Evolutionary conservation across 2,797 vertebrate genomes (phyloP).

Genomic region (Poeciliopsis gracilis): DNA sequence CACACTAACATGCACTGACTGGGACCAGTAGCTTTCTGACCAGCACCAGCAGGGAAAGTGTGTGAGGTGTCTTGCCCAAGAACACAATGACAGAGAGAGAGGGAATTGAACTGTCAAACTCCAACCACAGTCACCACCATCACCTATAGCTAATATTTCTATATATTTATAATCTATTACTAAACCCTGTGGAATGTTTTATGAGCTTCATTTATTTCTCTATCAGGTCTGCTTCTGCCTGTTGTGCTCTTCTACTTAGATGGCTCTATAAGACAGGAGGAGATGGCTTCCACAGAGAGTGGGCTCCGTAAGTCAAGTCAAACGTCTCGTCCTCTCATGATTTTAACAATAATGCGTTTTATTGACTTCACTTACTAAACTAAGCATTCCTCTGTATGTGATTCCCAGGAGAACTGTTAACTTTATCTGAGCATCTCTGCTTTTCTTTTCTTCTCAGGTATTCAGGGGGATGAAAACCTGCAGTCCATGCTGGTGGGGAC

Average conservation of each 20-base stretch:
- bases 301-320: constrained; percentile 71
- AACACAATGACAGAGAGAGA: no score
- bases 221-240: not conserved
- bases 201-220: not conserved
- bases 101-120: no score
- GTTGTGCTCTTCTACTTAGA: constrained; percentile 36
- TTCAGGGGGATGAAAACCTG: constrained; percentile 85
- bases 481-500: constrained; percentile 90
- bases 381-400: not conserved
- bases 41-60: no score
- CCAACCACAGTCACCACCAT: no score
- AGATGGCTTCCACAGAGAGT: constrained; percentile 73
- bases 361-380: no score
- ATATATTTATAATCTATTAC: not conserved
- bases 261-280: constrained; percentile 61
- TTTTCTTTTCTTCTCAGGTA: constrained; percentile 69
- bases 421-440: not conserved
- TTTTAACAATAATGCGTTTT: not conserved
- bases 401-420: not conserved
- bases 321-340: not conserved
- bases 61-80: no score
- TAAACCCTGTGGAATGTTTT: not conserved
- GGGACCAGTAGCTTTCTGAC: no score
- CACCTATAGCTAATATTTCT: no score
- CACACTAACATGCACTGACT: no score